phyloP scores from a whole-genome alignment of 2,113 vertebrate genomes.

The Coptodon bakossiorum region DNA sequence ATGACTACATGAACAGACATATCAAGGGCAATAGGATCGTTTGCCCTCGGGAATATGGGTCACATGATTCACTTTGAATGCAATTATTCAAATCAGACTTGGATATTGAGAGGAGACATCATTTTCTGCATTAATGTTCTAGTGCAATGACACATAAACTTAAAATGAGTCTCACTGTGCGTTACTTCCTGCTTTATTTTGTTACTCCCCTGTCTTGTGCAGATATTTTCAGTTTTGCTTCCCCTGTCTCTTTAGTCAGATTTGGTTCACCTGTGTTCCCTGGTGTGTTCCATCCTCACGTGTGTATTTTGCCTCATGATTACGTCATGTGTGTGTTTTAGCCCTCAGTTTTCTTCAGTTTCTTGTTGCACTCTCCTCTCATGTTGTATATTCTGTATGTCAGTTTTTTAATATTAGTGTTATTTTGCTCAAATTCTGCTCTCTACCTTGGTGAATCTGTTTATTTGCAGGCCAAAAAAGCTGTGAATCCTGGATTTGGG shows the following conservation, averaged over 20 bases:
- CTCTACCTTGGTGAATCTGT: not conserved
- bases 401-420: not conserved
- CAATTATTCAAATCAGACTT: conserved; percentile 1
- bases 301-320: not conserved
- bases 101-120: not conserved
- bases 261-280: not conserved
- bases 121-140: not conserved
- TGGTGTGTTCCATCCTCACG: not conserved
- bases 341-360: not conserved
- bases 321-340: not conserved
- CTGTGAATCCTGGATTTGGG: not conserved
- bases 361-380: not conserved
- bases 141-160: not conserved
- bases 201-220: not conserved
- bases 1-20: not conserved
- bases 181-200: not conserved
- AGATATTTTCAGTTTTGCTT: not conserved
- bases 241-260: no score
- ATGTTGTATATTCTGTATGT: not conserved
- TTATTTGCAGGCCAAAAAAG: not conserved
- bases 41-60: not conserved
- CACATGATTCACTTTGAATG: not conserved
- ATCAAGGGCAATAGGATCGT: not conserved
- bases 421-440: not conserved
- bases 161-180: not conserved